Evolutionary conservation across 2,888 invertebrate genomes (phyloP).

Genomic region (Nomada goodeniana): DNA sequence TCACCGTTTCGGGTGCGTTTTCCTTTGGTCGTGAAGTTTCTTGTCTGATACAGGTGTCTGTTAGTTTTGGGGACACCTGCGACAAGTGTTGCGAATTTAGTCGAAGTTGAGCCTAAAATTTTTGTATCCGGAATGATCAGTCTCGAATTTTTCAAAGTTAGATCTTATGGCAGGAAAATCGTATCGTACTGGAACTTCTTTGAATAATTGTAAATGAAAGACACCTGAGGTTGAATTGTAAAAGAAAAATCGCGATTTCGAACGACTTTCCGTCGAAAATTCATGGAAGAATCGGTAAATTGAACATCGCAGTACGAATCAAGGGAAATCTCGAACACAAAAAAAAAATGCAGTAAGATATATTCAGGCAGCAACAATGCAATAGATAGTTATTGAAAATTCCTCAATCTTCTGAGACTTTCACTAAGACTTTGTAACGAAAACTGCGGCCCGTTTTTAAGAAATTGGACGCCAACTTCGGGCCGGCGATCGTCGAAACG

Average conservation of each 20-base stretch:
- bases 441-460: conserved; percentile 36
- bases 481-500: conserved; percentile 49
- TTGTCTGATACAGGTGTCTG: neutral
- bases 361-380: conserved; percentile 72
- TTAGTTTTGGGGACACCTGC: neutral
- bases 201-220: neutral
- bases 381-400: conserved; percentile 73
- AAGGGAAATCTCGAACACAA: neutral
- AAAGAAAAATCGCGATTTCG: neutral
- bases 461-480: conserved; percentile 35
- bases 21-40: neutral
- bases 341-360: conserved; percentile 30
- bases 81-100: neutral
- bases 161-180: neutral
- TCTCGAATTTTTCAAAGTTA: no score
- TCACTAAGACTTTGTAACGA: conserved; percentile 65
- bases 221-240: neutral
- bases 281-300: no score
- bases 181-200: neutral
- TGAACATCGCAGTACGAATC: conserved; percentile 5
- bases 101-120: neutral
- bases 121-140: neutral
- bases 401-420: conserved; percentile 65
- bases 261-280: neutral
- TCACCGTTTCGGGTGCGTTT: neutral